phyloP scores from a whole-genome alignment of 2,888 invertebrate genomes.

The Harpalus rufipes region DNA sequence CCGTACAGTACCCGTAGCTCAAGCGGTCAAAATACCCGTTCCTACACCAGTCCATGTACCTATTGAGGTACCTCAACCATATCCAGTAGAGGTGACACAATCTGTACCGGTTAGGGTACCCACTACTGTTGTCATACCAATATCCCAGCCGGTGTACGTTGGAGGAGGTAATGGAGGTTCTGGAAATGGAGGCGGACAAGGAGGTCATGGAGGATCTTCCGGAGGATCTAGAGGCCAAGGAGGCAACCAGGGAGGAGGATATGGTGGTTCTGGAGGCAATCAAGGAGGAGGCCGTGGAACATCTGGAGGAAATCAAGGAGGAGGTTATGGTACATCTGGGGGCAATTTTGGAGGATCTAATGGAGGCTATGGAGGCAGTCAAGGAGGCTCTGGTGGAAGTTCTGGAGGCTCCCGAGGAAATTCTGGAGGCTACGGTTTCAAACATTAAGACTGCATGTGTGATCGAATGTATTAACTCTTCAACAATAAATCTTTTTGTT shows the following conservation, averaged over 20 bases:
- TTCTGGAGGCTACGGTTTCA: neutral
- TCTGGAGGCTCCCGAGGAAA: neutral
- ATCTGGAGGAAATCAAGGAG: neutral
- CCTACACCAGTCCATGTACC: conserved; percentile 54
- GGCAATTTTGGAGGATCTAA: neutral
- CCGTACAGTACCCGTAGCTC: conserved; percentile 39
- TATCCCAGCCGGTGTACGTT: neutral
- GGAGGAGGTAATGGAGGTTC: neutral
- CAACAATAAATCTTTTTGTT: conserved; percentile 11
- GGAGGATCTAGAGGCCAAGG: neutral
- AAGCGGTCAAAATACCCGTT: conserved; percentile 48
- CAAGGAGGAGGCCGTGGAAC: neutral
- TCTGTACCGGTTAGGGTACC: conserved; percentile 36
- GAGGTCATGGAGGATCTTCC: neutral
- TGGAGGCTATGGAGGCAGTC: neutral
- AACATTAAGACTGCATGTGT: neutral
- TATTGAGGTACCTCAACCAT: conserved; percentile 52
- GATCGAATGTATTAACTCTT: neutral
- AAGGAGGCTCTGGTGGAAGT: neutral
- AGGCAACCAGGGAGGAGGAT: neutral
- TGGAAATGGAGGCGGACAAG: neutral
- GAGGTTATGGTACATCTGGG: neutral
- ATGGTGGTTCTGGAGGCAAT: conserved; percentile 9
- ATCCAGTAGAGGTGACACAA: conserved; percentile 42
- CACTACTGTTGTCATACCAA: neutral